Percentiles rank a stretch among this genome's conserved stretches.
phyloP scores from a whole-genome alignment of 2,113 vertebrate species.

The Chlamydotis undulata region DNA sequence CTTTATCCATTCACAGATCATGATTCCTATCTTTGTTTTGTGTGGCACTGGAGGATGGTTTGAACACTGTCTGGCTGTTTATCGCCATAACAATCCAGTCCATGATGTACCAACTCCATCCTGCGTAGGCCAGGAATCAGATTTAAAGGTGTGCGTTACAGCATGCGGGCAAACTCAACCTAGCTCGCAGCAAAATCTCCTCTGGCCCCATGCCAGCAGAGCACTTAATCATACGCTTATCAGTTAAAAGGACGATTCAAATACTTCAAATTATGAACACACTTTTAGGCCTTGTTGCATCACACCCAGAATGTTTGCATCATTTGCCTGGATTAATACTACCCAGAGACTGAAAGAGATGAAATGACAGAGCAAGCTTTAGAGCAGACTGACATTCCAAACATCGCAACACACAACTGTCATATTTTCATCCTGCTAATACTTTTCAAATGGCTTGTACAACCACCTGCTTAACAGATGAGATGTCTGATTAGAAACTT shows the following conservation, averaged over 20 bases:
- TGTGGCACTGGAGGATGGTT: not conserved
- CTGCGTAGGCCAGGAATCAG: not conserved
- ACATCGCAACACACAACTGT: not conserved
- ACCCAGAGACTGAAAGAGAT: not conserved
- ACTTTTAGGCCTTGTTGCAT: conserved; percentile 21
- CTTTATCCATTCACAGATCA: not conserved
- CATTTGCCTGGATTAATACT: conserved; percentile 8
- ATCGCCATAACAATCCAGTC: not conserved
- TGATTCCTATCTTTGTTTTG: not conserved
- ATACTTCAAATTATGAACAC: conserved; percentile 32
- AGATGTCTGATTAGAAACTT: not conserved
- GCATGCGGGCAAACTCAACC: not conserved
- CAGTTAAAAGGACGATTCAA: conserved; percentile 8
- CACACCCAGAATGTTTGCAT: conserved; percentile 36
- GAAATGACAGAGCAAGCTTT: not conserved
- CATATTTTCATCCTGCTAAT: conserved; percentile 11
- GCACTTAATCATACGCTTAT: conserved; percentile 46
- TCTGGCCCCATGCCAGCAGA: conserved; percentile 20
- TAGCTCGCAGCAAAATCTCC: not conserved
- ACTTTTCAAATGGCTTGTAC: conserved; percentile 4
- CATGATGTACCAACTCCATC: not conserved
- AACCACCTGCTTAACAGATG: conserved; percentile 33
- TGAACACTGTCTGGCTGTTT: not conserved
- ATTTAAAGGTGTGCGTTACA: not conserved
- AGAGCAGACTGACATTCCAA: not conserved